Evolutionary conservation across 2,113 vertebrate species (phyloP).

Genomic region (Gulo gulo): DNA sequence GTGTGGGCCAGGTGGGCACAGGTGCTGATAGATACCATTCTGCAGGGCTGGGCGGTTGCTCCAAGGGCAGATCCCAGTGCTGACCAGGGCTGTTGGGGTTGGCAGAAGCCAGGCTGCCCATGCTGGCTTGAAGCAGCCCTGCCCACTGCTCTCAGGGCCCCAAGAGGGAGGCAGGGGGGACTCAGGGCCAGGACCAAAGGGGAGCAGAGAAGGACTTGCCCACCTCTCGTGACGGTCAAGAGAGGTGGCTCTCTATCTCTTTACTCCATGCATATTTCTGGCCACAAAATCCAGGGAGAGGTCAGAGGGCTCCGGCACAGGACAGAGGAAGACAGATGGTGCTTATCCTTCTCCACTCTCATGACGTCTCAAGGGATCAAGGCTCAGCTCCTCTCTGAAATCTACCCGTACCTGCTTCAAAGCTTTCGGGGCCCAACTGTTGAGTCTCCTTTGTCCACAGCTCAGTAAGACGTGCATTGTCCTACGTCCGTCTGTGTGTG

Average conservation of each 20-base stretch:
- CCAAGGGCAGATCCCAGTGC: rapidly evolving
- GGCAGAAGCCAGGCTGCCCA: neutral
- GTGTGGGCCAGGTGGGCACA: neutral
- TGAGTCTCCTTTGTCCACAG: neutral
- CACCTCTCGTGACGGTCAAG: rapidly evolving
- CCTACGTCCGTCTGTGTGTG: rapidly evolving
- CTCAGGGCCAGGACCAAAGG: no score
- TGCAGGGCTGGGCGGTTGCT: neutral
- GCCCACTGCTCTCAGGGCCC: neutral
- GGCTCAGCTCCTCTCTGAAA: neutral
- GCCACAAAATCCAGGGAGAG: neutral
- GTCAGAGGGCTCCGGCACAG: neutral
- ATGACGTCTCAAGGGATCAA: neutral
- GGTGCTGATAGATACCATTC: neutral
- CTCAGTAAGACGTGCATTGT: rapidly evolving
- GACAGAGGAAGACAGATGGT: neutral
- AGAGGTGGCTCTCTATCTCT: neutral
- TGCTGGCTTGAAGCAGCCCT: neutral
- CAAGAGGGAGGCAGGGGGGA: no score
- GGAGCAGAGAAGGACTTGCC: neutral
- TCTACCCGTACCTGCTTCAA: neutral
- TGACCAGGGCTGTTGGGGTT: neutral
- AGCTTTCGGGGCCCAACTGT: rapidly evolving
- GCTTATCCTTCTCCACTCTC: neutral
- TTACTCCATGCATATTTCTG: neutral